Percentiles rank a stretch among this genome's conserved stretches.
Conservation (phyloP, 2,113 vertebrate genomes). For the Malurus alboscapulatus region DNA sequence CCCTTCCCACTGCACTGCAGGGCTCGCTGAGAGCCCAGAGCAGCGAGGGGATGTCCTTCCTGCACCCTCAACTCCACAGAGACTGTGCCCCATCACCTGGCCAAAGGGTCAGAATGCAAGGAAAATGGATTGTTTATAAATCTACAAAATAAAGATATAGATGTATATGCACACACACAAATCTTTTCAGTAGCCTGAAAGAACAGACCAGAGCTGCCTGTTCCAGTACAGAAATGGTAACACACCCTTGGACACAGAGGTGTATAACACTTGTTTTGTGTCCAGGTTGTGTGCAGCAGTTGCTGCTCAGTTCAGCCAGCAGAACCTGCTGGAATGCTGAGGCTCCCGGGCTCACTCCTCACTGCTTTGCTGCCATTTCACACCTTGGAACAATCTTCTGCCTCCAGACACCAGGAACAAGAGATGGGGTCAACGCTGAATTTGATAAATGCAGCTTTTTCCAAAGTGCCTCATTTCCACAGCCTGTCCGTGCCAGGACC, state of each 20-base stretch:
- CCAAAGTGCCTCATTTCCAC: not conserved
- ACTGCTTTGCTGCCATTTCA: not conserved
- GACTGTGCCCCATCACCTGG: not conserved
- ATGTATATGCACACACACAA: fast-evolving
- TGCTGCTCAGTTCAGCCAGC: not conserved
- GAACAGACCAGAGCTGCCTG: not conserved
- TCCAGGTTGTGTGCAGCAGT: fast-evolving
- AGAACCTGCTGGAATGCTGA: not conserved
- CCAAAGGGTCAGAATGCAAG: too few species aligned
- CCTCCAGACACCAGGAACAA: not conserved
- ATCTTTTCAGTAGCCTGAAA: fast-evolving
- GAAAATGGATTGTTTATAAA: not conserved
- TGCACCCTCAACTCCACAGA: not conserved
- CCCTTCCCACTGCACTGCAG: fast-evolving
- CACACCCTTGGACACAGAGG: too few species aligned
- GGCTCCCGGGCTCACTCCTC: not conserved
- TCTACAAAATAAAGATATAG: too few species aligned
- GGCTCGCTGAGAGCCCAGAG: too few species aligned
- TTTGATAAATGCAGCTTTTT: not conserved
- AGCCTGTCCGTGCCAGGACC: not conserved
- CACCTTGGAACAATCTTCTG: not conserved
- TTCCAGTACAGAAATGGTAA: fast-evolving
- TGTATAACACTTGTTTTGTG: fast-evolving
- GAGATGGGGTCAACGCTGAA: not conserved
- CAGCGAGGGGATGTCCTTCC: not conserved